Evolutionary conservation across 2,113 vertebrate species (phyloP).

Genomic region (Neodon shergylaensis): DNA sequence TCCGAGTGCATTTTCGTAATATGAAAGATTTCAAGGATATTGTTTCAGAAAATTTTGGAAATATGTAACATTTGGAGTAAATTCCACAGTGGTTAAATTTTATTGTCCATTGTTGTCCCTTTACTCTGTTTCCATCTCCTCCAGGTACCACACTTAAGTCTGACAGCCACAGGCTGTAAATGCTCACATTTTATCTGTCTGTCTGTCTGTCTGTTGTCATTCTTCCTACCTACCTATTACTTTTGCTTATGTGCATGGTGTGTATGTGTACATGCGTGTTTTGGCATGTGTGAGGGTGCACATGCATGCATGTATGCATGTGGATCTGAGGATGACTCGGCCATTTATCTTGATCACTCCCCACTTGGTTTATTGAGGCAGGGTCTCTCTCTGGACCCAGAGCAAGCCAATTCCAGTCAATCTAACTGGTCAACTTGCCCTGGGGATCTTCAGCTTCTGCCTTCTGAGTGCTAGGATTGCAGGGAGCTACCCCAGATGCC

Average conservation of each 20-base stretch:
- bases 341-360: neutral
- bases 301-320: neutral
- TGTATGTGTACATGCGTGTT: neutral
- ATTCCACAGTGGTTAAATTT: neutral
- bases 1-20: neutral
- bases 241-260: neutral
- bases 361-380: neutral
- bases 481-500: no score
- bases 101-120: neutral
- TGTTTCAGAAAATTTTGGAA: conserved; percentile 25
- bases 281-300: neutral
- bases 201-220: no score
- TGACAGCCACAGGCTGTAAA: neutral
- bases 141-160: neutral
- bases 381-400: neutral
- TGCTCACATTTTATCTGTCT: no score
- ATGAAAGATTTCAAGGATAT: neutral
- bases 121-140: neutral
- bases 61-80: neutral
- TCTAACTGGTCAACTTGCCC: no score
- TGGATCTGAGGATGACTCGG: neutral
- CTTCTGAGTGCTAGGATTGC: neutral
- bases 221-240: neutral
- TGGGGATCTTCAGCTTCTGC: neutral
- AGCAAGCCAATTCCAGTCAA: neutral